These are phyloP conservation scores for Suricata suricatta DNA, from an alignment of 2,113 vertebrate species.

Conservation along the genomic window DNA sequence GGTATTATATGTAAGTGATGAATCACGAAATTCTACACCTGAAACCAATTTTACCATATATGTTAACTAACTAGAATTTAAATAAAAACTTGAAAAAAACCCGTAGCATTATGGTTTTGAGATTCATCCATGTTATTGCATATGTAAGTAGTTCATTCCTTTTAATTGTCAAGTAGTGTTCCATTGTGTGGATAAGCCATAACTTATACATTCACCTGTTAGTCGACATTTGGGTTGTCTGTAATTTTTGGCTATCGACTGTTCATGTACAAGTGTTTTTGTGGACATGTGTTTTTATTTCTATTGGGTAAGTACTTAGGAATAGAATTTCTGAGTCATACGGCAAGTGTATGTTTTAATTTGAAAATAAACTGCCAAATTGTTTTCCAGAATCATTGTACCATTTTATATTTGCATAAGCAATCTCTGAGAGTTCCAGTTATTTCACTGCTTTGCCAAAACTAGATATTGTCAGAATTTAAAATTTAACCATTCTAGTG, in stretches of 20 bases:
- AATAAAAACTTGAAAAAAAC: no score
- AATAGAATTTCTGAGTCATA: background rate
- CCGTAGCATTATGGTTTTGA: background rate
- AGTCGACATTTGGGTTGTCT: background rate
- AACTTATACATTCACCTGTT: background rate
- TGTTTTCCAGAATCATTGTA: background rate
- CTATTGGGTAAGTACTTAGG: background rate
- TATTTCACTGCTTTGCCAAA: background rate
- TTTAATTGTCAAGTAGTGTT: background rate
- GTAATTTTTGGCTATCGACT: background rate
- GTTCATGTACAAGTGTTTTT: background rate
- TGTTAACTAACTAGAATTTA: no score
- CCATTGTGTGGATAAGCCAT: background rate
- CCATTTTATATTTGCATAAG: background rate
- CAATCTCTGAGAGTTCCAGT: background rate
- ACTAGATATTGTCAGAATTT: slow-evolving; percentile 17
- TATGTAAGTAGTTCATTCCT: background rate
- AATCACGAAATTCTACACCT: no score
- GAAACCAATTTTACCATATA: no score
- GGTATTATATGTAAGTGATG: no score
- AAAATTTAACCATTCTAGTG: background rate
- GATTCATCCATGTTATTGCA: background rate
- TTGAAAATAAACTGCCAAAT: background rate
- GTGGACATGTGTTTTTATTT: slow-evolving; percentile 8
- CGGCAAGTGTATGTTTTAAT: background rate